A percentile compares a stretch with the other conserved stretches of the same genome.
Conservation (phyloP, 2,888 invertebrate genomes). For the Agrenia bidenticulata region DNA sequence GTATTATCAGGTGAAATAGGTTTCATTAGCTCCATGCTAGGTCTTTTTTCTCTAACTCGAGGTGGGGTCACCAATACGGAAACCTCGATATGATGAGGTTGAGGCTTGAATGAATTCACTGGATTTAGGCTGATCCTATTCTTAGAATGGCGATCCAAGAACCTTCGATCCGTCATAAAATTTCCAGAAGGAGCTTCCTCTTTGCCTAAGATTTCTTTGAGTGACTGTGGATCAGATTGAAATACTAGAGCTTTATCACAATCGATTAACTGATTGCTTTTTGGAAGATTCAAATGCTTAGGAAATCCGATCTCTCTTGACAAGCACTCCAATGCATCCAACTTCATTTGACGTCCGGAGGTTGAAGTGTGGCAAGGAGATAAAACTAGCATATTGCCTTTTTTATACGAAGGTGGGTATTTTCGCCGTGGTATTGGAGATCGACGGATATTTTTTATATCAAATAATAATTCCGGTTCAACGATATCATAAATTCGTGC, state of each 20-base stretch:
- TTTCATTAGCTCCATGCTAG: slow-evolving; percentile 46
- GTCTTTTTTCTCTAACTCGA: slow-evolving; percentile 38
- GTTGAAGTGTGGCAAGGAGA: background rate
- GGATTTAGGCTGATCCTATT: background rate
- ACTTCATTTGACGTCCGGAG: too few species aligned
- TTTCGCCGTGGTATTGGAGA: slow-evolving; percentile 37
- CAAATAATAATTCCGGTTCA: slow-evolving; percentile 34
- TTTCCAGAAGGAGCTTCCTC: background rate
- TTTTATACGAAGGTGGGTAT: slow-evolving; percentile 33
- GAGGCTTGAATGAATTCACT: slow-evolving; percentile 15
- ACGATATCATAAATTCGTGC: slow-evolving; percentile 52
- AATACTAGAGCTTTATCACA: background rate
- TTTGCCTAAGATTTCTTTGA: slow-evolving; percentile 28
- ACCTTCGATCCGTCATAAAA: background rate
- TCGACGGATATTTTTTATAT: slow-evolving; percentile 16
- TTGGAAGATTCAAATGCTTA: too few species aligned
- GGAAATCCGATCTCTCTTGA: too few species aligned
- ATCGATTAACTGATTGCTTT: too few species aligned
- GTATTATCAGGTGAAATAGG: slow-evolving; percentile 36
- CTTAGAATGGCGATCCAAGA: background rate
- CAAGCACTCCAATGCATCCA: too few species aligned
- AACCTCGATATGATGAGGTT: slow-evolving; percentile 49
- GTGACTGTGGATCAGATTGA: slow-evolving; percentile 29
- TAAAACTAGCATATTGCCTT: slow-evolving; percentile 14
- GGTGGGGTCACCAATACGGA: slow-evolving; percentile 49